Evolutionary conservation across 1,140 invertebrate species (phyloP).

Genomic region (Phortica variegata): DNA sequence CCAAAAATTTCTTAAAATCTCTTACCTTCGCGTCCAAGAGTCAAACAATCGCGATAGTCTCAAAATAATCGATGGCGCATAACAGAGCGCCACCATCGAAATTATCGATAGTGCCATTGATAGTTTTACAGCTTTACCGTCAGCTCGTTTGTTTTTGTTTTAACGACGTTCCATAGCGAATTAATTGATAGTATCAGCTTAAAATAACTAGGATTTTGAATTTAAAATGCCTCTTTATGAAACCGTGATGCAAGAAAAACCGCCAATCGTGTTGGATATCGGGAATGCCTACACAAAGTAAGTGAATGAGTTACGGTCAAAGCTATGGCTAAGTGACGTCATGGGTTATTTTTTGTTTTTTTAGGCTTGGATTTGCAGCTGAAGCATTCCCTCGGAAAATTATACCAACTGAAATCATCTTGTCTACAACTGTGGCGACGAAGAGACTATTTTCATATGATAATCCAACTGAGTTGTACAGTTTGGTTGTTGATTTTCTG

Average conservation of each 20-base stretch:
- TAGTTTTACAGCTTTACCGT: neutral
- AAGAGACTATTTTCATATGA: slow-evolving; percentile 73
- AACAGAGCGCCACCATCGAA: neutral
- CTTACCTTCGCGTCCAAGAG: too few species aligned
- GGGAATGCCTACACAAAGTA: slow-evolving; percentile 93
- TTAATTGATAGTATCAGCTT: too few species aligned
- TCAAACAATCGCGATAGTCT: neutral
- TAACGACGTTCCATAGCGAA: too few species aligned
- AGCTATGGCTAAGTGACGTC: slow-evolving; percentile 35
- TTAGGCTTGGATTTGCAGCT: slow-evolving; percentile 87
- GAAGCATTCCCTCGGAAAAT: slow-evolving; percentile 86
- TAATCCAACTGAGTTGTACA: slow-evolving; percentile 75
- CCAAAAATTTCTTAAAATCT: too few species aligned
- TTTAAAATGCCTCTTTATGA: slow-evolving; percentile 71
- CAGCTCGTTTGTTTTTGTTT: too few species aligned
- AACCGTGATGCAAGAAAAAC: slow-evolving; percentile 79
- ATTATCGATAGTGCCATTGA: neutral
- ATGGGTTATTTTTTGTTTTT: slow-evolving; percentile 24
- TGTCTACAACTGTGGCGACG: slow-evolving; percentile 64
- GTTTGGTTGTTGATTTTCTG: slow-evolving; percentile 85
- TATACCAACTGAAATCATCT: slow-evolving; percentile 75
- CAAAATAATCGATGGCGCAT: neutral
- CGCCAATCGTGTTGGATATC: slow-evolving; percentile 86
- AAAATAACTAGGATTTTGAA: neutral
- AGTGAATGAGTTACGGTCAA: slow-evolving; percentile 34